phyloP scores from a whole-genome alignment of 1,140 invertebrate genomes.

The Nebria ingens region DNA sequence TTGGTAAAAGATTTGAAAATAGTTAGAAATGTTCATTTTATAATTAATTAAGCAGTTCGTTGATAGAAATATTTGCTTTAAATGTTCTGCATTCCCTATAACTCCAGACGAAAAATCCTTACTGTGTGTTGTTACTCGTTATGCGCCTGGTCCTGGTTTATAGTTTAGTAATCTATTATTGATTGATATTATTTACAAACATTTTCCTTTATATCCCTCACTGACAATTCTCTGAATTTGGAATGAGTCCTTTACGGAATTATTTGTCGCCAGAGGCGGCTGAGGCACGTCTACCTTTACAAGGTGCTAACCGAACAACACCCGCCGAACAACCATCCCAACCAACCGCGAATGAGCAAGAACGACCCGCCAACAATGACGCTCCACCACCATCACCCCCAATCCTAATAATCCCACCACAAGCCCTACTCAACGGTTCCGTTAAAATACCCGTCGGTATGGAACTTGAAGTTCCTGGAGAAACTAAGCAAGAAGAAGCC shows the following conservation, averaged over 20 bases:
- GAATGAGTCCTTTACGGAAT: constrained; percentile 1
- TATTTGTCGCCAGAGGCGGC: constrained; percentile 25
- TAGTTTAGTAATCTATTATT: too few relatives aligned
- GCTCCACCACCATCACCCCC: constrained; percentile 13
- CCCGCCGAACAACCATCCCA: neutral
- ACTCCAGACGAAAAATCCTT: too few relatives aligned
- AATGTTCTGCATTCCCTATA: too few relatives aligned
- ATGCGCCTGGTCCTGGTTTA: too few relatives aligned
- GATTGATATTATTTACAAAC: too few relatives aligned
- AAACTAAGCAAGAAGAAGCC: constrained; percentile 17
- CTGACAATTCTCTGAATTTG: too few relatives aligned
- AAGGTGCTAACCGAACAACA: constrained; percentile 10
- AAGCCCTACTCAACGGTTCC: constrained; percentile 28
- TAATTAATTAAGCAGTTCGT: too few relatives aligned
- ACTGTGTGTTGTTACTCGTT: too few relatives aligned
- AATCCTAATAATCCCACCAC: constrained; percentile 14
- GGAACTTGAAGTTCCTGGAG: constrained; percentile 28
- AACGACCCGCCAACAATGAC: constrained; percentile 11
- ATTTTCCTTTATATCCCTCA: too few relatives aligned
- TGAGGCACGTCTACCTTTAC: constrained; percentile 22
- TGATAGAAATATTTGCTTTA: too few relatives aligned
- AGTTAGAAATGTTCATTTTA: too few relatives aligned
- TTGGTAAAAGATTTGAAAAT: too few relatives aligned
- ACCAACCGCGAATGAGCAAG: constrained; percentile 7
- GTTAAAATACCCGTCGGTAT: constrained; percentile 24